Conservation (phyloP, 2,113 vertebrate species). For the Saguinus midas region DNA sequence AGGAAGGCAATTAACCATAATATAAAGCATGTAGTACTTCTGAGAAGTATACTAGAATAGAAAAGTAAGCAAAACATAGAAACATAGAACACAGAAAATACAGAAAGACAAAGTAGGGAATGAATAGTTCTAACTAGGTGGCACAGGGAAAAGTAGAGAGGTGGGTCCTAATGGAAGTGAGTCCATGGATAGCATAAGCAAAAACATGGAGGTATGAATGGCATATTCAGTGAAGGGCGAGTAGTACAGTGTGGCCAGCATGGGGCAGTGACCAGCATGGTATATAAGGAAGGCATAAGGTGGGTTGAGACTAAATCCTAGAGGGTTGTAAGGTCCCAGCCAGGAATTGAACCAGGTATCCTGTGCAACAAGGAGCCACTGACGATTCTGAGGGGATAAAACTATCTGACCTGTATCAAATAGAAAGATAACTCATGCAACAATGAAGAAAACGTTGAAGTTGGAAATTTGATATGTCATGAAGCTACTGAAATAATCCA, state of each 20-base stretch:
- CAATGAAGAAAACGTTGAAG: neutral
- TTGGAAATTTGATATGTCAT: neutral
- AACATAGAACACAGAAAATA: no score
- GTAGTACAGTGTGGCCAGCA: neutral
- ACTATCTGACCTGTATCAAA: neutral
- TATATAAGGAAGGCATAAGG: neutral
- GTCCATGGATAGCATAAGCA: neutral
- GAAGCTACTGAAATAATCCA: neutral
- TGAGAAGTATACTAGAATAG: neutral
- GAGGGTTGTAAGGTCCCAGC: neutral
- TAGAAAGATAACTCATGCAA: neutral
- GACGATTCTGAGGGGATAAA: neutral
- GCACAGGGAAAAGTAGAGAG: neutral
- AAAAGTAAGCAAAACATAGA: neutral
- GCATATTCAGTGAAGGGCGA: neutral
- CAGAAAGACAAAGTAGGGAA: neutral
- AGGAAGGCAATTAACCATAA: neutral
- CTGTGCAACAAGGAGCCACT: neutral
- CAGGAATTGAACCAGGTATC: neutral
- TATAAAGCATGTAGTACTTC: neutral
- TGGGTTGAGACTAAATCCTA: neutral
- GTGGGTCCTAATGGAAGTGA: neutral
- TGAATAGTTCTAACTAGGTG: neutral
- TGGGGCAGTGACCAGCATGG: neutral
- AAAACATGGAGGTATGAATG: neutral